Evolutionary conservation across 2,797 vertebrate genomes (phyloP).

Genomic region (Labroides dimidiatus): DNA sequence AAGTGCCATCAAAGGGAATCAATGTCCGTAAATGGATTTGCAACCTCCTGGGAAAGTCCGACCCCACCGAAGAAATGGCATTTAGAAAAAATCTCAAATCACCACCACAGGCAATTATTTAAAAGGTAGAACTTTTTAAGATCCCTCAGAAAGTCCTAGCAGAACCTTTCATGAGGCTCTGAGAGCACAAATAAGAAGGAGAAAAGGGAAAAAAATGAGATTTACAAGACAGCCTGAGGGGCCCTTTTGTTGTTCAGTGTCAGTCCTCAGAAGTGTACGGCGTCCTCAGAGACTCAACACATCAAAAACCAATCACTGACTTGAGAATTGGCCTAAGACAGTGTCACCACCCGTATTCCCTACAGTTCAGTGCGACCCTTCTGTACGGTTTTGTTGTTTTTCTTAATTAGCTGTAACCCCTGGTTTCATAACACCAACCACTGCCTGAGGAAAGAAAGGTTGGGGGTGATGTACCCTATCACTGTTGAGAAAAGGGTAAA

Average conservation of each 20-base stretch:
- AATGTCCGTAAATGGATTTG: no score
- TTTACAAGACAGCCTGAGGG: slow-evolving; percentile 38
- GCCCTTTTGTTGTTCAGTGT: slow-evolving; percentile 22
- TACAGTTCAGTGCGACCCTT: slow-evolving; percentile 26
- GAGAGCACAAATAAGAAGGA: background rate
- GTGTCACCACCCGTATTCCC: background rate
- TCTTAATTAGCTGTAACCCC: slow-evolving; percentile 41
- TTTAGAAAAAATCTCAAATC: no score
- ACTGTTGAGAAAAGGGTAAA: slow-evolving; percentile 63
- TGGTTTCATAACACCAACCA: slow-evolving; percentile 28
- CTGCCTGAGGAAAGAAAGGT: slow-evolving; percentile 44
- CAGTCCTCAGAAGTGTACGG: slow-evolving; percentile 18
- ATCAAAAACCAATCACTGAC: slow-evolving; percentile 21
- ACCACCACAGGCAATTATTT: no score
- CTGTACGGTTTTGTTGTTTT: slow-evolving; percentile 22
- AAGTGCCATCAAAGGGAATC: no score
- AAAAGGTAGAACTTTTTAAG: no score
- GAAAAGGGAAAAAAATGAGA: background rate
- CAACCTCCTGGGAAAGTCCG: no score
- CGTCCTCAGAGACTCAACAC: slow-evolving; percentile 15
- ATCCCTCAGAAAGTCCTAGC: no score
- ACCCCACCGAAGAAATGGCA: no score
- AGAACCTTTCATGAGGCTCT: no score
- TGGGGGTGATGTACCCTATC: slow-evolving; percentile 44
- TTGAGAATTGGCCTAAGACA: slow-evolving; percentile 17